A percentile compares a stretch with the other conserved stretches of the same genome.
Evolutionary conservation across 2,797 vertebrate genomes (phyloP).

Genomic region (Parotocinclus haroldoi): DNA sequence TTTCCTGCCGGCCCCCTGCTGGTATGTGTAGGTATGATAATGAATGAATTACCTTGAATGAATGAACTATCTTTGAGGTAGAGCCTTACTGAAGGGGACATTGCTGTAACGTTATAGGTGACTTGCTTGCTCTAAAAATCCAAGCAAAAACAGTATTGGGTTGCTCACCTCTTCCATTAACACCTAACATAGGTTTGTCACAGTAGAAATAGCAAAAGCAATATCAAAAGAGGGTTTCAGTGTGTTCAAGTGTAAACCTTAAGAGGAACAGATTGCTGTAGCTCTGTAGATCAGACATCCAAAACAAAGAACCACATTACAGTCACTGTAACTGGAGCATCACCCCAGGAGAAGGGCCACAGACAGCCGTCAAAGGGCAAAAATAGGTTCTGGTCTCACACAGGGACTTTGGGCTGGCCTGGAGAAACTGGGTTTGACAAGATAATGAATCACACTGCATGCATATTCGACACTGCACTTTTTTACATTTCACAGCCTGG

Average conservation of each 20-base stretch:
- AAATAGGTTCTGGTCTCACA: constrained; percentile 17
- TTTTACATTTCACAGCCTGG: constrained; percentile 73
- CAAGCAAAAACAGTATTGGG: constrained; percentile 13
- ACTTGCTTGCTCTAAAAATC: constrained; percentile 19
- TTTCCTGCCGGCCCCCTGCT: too few relatives aligned
- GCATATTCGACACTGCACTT: constrained; percentile 61
- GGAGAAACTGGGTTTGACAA: constrained; percentile 66
- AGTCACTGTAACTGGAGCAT: constrained; percentile 31
- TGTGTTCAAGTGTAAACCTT: not conserved
- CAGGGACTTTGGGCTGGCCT: constrained; percentile 52
- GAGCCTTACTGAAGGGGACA: not conserved
- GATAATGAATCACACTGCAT: constrained; percentile 72
- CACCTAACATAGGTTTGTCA: constrained; percentile 28
- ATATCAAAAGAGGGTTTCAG: too few relatives aligned
- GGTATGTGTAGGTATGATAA: too few relatives aligned
- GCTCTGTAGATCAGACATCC: not conserved
- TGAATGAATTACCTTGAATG: too few relatives aligned
- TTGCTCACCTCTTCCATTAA: constrained; percentile 40
- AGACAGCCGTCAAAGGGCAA: constrained; percentile 33
- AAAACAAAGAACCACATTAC: constrained; percentile 28
- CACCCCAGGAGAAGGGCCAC: constrained; percentile 27
- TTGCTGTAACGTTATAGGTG: constrained; percentile 1
- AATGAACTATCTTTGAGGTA: too few relatives aligned
- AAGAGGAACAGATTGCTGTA: not conserved
- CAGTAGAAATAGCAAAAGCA: too few relatives aligned